Evolutionary conservation across 2,888 invertebrate species (phyloP), one percentile per base, ranked within the genome.

Genomic region (Hemaris fuciformis): DNA sequence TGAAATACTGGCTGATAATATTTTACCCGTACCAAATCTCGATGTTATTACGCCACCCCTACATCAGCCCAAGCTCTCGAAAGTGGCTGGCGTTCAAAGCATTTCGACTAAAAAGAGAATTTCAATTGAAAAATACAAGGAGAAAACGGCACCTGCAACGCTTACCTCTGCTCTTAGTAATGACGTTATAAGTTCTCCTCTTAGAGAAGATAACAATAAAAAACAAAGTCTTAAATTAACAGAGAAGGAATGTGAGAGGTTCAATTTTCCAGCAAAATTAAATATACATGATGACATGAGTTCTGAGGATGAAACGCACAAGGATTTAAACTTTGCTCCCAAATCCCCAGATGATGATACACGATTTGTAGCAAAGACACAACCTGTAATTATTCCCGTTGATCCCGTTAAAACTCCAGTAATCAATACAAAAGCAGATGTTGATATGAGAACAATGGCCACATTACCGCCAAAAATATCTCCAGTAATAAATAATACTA

Each of bases 81-180:
- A 91, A 80, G 87, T 91, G 7, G 77, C 82, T 13, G 87, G 79
- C 61, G 80, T 80, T 42, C 76, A 83, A 66, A 85, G 85, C 74
- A 77, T 84, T 57, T 71, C 81, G 25, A 78, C 81, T 6, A 91
- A 89, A 64, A 92, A 89, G 76, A 82, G 90, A 73, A 93, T 93
- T 65, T 91, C 93, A 6, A 86, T 93, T 46, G 93, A 93, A 75
- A 92, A 84, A 45, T 93, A 93, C 66, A 93, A 93, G 77, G 80
- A 87, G 64, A 93, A 90, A 67, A 64, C 83, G 4, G 70, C 66
- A 23, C 65, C 71, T 57, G 57, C 77, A 3, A 59, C 71, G 38
- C 60, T 62, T 15, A 68, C 70, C 62, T 59, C 69, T 57, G 62
- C 77, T 25, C 77, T 76, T 68, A 56, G 68, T 4, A 77, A 68